phyloP scores from a whole-genome alignment of 2,113 vertebrate genomes.

The Larimichthys crocea region DNA sequence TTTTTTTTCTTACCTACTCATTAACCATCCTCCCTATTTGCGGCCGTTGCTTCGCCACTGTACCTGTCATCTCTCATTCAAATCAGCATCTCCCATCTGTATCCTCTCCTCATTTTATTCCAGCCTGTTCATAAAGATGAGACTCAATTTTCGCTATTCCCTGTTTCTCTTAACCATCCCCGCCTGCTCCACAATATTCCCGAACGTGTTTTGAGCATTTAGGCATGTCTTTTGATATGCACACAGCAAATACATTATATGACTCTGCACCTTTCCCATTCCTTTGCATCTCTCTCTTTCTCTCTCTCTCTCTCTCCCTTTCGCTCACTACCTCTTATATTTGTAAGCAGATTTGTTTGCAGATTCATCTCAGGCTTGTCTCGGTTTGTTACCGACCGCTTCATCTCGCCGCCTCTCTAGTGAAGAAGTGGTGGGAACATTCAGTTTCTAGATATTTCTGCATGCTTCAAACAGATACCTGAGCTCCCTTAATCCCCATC shows the following conservation, averaged over 20 bases:
- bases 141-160: conserved; percentile 16
- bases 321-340: conserved; percentile 25
- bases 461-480: conserved; percentile 60
- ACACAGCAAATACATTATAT: conserved; percentile 55
- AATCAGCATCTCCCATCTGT: conserved; percentile 61
- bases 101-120: conserved; percentile 43
- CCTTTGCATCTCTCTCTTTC: conserved; percentile 2
- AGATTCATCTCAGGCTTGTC: conserved; percentile 59
- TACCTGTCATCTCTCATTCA: conserved; percentile 71
- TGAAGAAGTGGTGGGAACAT: conserved; percentile 27
- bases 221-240: conserved; percentile 44
- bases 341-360: conserved; percentile 73
- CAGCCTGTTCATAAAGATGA: conserved; percentile 37
- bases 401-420: conserved; percentile 51
- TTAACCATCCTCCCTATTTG: conserved; percentile 58
- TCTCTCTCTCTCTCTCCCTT: neutral
- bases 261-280: conserved; percentile 45
- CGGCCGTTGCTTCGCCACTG: conserved; percentile 48
- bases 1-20: conserved; percentile 54
- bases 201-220: conserved; percentile 34
- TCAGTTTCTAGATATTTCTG: conserved; percentile 41
- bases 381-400: conserved; percentile 52
- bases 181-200: conserved; percentile 30
- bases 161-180: conserved; percentile 13
- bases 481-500: conserved; percentile 61